phyloP scores from a whole-genome alignment of 2,113 vertebrate genomes.

The Apodemus sylvaticus region DNA sequence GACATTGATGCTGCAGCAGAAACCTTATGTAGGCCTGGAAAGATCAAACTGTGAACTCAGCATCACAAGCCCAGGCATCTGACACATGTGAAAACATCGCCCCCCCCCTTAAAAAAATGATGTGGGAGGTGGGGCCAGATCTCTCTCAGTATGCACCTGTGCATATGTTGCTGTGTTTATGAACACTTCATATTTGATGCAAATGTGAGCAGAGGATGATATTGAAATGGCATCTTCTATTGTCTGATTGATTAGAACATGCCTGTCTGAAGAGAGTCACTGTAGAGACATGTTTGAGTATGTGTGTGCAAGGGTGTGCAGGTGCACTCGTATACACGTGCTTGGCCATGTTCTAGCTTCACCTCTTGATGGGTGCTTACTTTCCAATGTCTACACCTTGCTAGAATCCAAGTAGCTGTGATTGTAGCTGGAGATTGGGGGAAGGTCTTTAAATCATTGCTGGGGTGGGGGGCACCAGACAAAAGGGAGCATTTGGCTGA shows the following conservation, averaged over 20 bases:
- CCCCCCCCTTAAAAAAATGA: neutral
- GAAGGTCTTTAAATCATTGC: neutral
- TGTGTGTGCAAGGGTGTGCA: no score
- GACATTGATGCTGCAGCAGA: neutral
- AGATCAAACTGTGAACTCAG: no score
- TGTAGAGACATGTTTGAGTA: neutral
- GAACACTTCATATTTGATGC: neutral
- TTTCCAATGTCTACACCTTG: neutral
- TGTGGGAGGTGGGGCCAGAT: neutral
- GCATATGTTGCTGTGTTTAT: neutral
- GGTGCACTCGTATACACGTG: no score
- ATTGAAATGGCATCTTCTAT: neutral
- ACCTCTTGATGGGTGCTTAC: neutral
- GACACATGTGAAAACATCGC: neutral
- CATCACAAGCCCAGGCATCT: neutral
- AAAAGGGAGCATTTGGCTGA: neutral
- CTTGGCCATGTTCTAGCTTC: neutral
- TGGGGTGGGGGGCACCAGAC: neutral
- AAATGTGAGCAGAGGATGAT: neutral
- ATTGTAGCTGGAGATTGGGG: neutral
- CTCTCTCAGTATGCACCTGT: neutral
- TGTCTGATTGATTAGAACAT: neutral
- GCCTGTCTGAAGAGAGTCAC: neutral
- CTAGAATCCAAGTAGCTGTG: neutral
- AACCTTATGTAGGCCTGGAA: neutral